phyloP scores from a whole-genome alignment of 2,888 invertebrate genomes.

The Drosophila demipolita region DNA sequence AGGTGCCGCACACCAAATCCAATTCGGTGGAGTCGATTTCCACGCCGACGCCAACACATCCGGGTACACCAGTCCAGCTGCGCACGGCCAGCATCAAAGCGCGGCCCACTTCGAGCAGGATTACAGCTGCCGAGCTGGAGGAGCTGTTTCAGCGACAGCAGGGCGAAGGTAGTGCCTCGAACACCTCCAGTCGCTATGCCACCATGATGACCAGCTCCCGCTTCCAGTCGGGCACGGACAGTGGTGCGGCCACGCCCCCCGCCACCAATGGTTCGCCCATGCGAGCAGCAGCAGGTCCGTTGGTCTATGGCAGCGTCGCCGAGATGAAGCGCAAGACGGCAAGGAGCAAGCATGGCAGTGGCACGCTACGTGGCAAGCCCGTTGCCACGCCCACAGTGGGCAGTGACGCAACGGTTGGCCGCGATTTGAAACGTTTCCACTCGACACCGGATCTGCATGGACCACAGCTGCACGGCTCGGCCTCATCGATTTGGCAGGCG shows the following conservation, averaged over 20 bases:
- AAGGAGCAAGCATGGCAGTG: conserved; percentile 85
- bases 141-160: conserved; percentile 96
- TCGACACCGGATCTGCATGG: conserved; percentile 93
- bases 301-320: conserved; percentile 96
- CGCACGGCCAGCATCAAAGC: conserved; percentile 96
- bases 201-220: conserved; percentile 91
- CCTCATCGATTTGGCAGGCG: conserved; percentile 84
- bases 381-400: conserved; percentile 84
- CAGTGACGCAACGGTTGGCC: conserved; percentile 51
- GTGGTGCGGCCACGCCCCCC: conserved; percentile 88
- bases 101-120: conserved; percentile 93
- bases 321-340: conserved; percentile 96
- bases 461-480: conserved; percentile 84
- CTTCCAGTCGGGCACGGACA: conserved; percentile 88
- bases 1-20: conserved; percentile 88
- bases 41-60: conserved; percentile 86
- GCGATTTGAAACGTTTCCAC: conserved; percentile 91
- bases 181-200: conserved; percentile 84
- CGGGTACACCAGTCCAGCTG: conserved; percentile 89
- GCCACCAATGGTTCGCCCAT: conserved; percentile 87
- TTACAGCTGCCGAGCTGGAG: conserved; percentile 96
- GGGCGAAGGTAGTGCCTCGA: conserved; percentile 86
- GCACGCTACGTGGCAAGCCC: conserved; percentile 84
- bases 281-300: conserved; percentile 84
- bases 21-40: conserved; percentile 93